A percentile compares a stretch with the other conserved stretches of the same genome.
phyloP scores from a whole-genome alignment of 1,140 invertebrate genomes.

The Lucilia cuprina region DNA sequence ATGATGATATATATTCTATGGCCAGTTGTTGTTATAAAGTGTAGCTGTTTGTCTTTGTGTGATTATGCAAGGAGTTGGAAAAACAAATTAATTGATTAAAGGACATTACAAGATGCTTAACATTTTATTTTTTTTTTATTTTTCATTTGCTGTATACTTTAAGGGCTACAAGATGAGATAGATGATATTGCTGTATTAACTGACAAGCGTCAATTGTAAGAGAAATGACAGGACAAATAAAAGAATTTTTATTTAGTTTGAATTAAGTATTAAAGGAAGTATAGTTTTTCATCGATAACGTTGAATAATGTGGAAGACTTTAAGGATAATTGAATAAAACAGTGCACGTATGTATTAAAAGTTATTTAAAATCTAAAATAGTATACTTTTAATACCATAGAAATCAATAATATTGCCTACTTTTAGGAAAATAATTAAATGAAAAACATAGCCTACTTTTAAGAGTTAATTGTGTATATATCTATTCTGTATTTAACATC shows the following conservation, averaged over 20 bases:
- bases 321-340: too few species aligned
- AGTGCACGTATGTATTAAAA: too few species aligned
- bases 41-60: neutral
- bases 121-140: neutral
- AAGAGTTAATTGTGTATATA: too few species aligned
- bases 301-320: too few species aligned
- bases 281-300: too few species aligned
- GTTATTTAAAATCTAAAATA: too few species aligned
- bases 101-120: constrained; percentile 38
- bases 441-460: too few species aligned
- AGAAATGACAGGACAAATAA: constrained; percentile 10
- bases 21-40: neutral
- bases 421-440: too few species aligned
- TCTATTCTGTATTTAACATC: too few species aligned
- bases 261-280: neutral
- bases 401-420: too few species aligned
- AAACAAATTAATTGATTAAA: constrained; percentile 38
- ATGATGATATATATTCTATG: neutral
- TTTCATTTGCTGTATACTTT: too few species aligned
- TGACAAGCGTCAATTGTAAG: constrained; percentile 36
- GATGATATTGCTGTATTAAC: constrained; percentile 22
- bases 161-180: neutral
- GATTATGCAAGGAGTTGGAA: constrained; percentile 13
- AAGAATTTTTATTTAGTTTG: neutral
- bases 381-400: too few species aligned